Base-by-base conservation (phyloP, 2,113 vertebrate species). In the Tragelaphus imberbis region DNA sequence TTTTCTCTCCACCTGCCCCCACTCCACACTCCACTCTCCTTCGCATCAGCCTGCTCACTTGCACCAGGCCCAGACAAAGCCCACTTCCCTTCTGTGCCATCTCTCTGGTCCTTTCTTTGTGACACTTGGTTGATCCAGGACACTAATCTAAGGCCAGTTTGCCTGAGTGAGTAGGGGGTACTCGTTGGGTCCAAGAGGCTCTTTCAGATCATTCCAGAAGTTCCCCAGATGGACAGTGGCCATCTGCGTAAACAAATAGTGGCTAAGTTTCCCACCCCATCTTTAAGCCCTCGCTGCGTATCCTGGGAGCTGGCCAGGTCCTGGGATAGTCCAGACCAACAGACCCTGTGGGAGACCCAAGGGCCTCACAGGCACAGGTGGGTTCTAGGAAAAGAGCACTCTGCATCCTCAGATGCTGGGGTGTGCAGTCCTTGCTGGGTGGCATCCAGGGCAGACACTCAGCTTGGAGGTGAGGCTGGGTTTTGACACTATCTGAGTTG, bases 241-340 rank as follows among this genome's bases (percentile, higher is more conserved):
- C 51, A 49, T 71, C 4, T n/a, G 71, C 0, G 0, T 23, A 51
- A 14, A 56, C 11, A n/a, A 59, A 80, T 28, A 36, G n/a, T 79
- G 47, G 40, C n/a, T 5, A 0, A 0, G 17, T 0, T 81, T 86
- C 21, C 30, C 11, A 61, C 16, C 21, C 1, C 33, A 36, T n/a
- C 28, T 63, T 55, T 51, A 80, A 55, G 12, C 9, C n/a, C 17
- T 87, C 3, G n/a, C 5, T 82, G 12, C 5, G 44, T 11, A 5
- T 79, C 3, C 44, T 80, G 47, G 10, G 36, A 56, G 10, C 80
- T 28, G 30, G 40, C 23, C 61, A n/a, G 61, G 65, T 6, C 3
- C 28, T 47, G 13, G 27, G 7, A 47, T 12, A 40, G 10, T 92
- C 53, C 28, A 68, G 47, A 93, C 10, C 7, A 16, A 47, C 44